Evolutionary conservation across 2,113 vertebrate species (phyloP), one percentile per base, ranked within the genome.

Genomic region (Syngnathoides biaculeatus): DNA sequence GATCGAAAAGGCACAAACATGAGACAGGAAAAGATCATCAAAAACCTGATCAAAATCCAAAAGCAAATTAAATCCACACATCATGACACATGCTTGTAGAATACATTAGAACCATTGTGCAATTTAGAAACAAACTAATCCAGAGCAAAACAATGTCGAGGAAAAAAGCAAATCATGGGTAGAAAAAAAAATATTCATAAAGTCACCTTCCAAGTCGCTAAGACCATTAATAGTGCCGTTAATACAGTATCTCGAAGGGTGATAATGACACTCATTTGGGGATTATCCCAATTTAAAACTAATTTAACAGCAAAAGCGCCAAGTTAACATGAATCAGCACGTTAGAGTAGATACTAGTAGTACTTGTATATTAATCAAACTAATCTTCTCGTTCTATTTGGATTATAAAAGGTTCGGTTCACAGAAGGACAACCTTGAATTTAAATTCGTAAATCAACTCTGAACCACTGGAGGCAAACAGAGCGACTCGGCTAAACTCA

Each of bases 401-500:
- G 86, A 87, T 89, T 87, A 87, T 71, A 81, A 71, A 67, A 68
- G 78, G 76, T 79, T 79, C 62, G 66, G 38, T 53, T 65, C 64
- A 38, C 69, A 17, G 48, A 53, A 57, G n/a, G 64, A 66, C n/a
- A 63, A 69, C 72, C 69, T 67, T 69, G n/a, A 65, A 78, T 57
- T 64, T 48, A 64, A 59, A 80, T 83, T 81, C 70, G 81, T 81
- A 78, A 85, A 83, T 81, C 67, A 79, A 75, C 65, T 81, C 71
- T 81, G 53, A 40, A 57, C 58, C 61, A 70, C 71, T 68, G 45
- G 62, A n/a, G 72, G 67, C 57, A 45, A 52, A 38, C 72, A 76
- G 39, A 68, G 71, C 60, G 56, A 69, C 68, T 9, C 59, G 43
- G 39, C 6, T 43, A 35, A 35, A 35, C 30, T 35, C 30, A 35